Base-by-base conservation (phyloP, 1,140 invertebrate genomes). In the Apis florea region DNA sequence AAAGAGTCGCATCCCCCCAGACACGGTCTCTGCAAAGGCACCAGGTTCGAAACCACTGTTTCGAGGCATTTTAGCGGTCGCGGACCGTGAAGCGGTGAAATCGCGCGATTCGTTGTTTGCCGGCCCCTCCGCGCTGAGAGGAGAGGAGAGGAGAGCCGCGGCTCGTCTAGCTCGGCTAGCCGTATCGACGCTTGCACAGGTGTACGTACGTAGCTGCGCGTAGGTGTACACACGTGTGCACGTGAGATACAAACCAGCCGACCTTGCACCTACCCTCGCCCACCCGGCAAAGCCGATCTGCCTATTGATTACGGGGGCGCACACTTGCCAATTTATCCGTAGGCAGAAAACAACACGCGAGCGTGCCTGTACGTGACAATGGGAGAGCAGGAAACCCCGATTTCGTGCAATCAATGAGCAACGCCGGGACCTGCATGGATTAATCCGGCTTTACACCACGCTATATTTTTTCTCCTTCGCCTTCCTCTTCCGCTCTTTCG, bases 281-380 rank as follows among this genome's bases (percentile, higher is more conserved):
- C 70, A 61, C 74, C 67, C 67, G 58, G 78, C 74, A 87, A 86
- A 87, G 83, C 85, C 85, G 86, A 86, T 84, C 86, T 76, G 86
- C 83, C 89, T 90, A 90, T 90, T 90, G 89, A 89, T 90, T 90
- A 89, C 89, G 83, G 81, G 85, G 79, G 75, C 86, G 88, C 85
- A 83, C 87, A 89, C 89, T 90, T 89, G 89, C 87, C 88, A 90
- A 90, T 90, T 90, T 90, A 90, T 89, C 83, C 80, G 85, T 84
- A 86, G 88, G 81, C 86, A 88, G 88, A 89, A 86, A 87, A 82
- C 74, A 85, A 83, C 83, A 83, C 78, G 82, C 83, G 63, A 79
- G 78, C 78, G 78, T 75, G 83, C 66, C 85, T 82, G 75, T 79
- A 84, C 78, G 85, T 71, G 88, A 90, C 85, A 89, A 87, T 88